Evolutionary conservation across 2,797 vertebrate species (phyloP), one percentile per base, ranked within the genome.

Genomic region (Leptoclinus maculatus): DNA sequence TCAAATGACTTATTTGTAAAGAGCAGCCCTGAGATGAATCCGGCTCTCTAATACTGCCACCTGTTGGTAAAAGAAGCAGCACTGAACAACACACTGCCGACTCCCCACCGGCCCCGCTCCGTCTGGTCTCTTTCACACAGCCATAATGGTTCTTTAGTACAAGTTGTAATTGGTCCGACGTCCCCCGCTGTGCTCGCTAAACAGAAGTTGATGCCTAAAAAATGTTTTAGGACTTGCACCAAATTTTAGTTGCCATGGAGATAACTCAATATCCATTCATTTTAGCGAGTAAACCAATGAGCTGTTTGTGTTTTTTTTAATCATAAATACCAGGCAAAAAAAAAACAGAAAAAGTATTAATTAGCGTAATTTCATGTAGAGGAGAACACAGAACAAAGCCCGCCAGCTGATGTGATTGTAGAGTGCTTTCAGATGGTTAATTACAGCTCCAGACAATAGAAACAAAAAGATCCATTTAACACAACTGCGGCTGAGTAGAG

Each of bases 341-440:
- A 66, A 77, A 78, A 60, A 57, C 32, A 39, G 27, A 74, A 71
- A 79, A 79, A 41, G 45, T 36, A 64, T 58, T 72, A 16, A 83
- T 85, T 82, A 74, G 76, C 51, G 77, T 78, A 66, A 86, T 84
- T 86, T 83, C 57, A 84, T 79, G 71, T 60, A 41, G 66, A 78
- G 47, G 64, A 86, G 60, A 67, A 81, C 29, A 62, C 45, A 67
- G 57, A 79, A 71, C 74, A 83, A 79, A 84, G 65, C 66, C 75
- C 54, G 78, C 43, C 62, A 78, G 59, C 72, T 82, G 74, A 83
- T 83, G 75, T 69, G 77, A 87, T 88, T 88, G 83, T 73, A 58
- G 77, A 93, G 83, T 83, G 85, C 81, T 83, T 90, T 92, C 88
- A 90, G 85, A 88, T 88, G 85, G 58, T 83, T 92, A 87, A 93